Evolutionary conservation across 2,888 invertebrate genomes (phyloP).

Genomic region (Aleiodes alternator): DNA sequence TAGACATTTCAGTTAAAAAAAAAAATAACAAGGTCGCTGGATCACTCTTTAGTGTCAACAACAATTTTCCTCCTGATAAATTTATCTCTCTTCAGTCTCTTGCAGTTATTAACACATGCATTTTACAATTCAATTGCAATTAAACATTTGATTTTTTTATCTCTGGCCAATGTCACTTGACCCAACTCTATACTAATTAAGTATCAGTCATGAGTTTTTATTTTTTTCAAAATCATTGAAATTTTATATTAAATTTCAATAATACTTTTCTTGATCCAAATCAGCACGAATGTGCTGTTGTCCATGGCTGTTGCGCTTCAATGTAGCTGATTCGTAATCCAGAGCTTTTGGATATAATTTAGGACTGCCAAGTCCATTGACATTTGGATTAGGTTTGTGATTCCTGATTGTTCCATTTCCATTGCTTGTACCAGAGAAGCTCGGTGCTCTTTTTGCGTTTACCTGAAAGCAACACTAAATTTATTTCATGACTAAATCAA

Average conservation of each 20-base stretch:
- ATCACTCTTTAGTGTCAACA: conserved; percentile 10
- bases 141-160: conserved; percentile 18
- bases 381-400: conserved; percentile 78
- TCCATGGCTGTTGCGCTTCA: conserved; percentile 85
- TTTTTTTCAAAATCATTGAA: neutral
- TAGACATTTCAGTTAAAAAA: conserved; percentile 5
- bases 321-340: conserved; percentile 87
- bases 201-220: conserved; percentile 32
- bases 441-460: conserved; percentile 82
- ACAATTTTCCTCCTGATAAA: conserved; percentile 38
- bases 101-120: neutral
- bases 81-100: conserved; percentile 13
- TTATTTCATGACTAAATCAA: neutral
- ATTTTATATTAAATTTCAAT: conserved; percentile 73
- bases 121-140: conserved; percentile 10
- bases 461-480: conserved; percentile 58
- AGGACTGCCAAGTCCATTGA: conserved; percentile 77
- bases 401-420: conserved; percentile 77
- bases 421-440: conserved; percentile 80
- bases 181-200: conserved; percentile 18
- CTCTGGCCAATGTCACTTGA: conserved; percentile 18
- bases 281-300: conserved; percentile 78
- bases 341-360: conserved; percentile 83
- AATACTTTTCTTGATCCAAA: conserved; percentile 82
- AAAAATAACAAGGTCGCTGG: conserved; percentile 18